A percentile compares a stretch with the other conserved stretches of the same genome.
These are phyloP conservation scores for Megaustenia siamemsis DNA, from an alignment of 2,888 invertebrate genomes.

Conservation along the genomic window DNA sequence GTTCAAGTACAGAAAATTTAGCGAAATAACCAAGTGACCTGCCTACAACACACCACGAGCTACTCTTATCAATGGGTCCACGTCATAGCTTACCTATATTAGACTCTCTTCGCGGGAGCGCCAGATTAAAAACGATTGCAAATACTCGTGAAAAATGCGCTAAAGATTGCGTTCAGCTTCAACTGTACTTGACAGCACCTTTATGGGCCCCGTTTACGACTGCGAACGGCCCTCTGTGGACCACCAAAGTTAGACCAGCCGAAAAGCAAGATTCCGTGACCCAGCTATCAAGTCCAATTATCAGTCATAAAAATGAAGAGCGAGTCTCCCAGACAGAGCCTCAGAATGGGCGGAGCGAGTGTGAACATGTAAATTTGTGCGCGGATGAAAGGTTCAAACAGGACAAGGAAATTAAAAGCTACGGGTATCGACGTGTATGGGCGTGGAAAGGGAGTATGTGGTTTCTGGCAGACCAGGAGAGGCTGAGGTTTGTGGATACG, in stretches of 20 bases:
- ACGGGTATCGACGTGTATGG: not conserved
- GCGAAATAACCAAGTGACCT: not conserved
- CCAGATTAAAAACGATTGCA: constrained; percentile 14
- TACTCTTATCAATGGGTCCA: not conserved
- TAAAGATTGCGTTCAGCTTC: not conserved
- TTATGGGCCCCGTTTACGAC: not conserved
- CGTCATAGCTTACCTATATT: constrained; percentile 3
- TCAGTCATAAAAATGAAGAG: constrained; percentile 8
- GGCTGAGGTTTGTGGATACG: not conserved
- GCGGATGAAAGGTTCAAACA: not conserved
- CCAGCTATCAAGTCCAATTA: constrained; percentile 1
- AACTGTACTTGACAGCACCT: constrained; percentile 4
- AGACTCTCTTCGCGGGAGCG: not conserved
- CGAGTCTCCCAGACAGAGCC: not conserved
- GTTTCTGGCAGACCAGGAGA: not conserved
- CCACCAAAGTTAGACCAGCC: constrained; percentile 17
- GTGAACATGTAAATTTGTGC: not conserved
- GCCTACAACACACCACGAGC: not conserved
- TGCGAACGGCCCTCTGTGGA: not conserved
- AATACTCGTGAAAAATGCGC: constrained; percentile 26
- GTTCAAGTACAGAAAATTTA: not conserved
- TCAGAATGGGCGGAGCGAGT: not conserved
- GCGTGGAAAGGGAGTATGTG: constrained; percentile 5
- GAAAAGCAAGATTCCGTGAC: constrained; percentile 3
- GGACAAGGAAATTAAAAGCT: not conserved